phyloP scores from a whole-genome alignment of 1,140 invertebrate species.

The Sitobion miscanthi region DNA sequence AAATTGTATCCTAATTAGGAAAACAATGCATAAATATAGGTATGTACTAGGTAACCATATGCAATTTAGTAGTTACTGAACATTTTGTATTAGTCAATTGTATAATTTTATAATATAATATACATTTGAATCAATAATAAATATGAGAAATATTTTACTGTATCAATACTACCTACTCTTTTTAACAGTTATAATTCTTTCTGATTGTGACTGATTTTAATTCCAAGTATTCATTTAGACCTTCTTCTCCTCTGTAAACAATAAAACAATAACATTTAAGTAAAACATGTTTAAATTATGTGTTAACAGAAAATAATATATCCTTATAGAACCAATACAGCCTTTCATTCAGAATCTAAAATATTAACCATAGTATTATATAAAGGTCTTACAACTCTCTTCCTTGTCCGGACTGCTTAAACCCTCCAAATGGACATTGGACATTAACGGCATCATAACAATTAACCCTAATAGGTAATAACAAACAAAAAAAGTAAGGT shows the following conservation, averaged over 20 bases:
- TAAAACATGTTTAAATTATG: conserved; percentile 15
- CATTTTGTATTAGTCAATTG: neutral
- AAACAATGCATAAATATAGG: no score
- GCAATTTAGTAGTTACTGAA: neutral
- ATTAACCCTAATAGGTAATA: conserved; percentile 72
- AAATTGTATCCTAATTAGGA: no score
- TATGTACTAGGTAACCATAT: neutral
- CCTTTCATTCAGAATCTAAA: neutral
- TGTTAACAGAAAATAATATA: neutral
- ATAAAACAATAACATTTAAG: conserved; percentile 60
- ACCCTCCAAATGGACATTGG: conserved; percentile 87
- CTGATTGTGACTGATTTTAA: conserved; percentile 75
- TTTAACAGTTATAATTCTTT: neutral
- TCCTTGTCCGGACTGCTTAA: conserved; percentile 84
- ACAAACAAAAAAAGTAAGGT: neutral
- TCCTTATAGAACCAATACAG: neutral
- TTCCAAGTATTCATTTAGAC: conserved; percentile 77
- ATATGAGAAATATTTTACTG: neutral
- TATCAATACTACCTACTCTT: neutral
- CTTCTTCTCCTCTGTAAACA: conserved; percentile 74
- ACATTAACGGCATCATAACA: conserved; percentile 78
- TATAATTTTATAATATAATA: neutral
- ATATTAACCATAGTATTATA: neutral
- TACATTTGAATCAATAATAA: neutral
- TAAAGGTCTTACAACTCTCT: conserved; percentile 74